A percentile compares a stretch with the other conserved stretches of the same genome.
phyloP scores from a whole-genome alignment of 1,140 invertebrate genomes.

The Polypedilum vanderplanki region DNA sequence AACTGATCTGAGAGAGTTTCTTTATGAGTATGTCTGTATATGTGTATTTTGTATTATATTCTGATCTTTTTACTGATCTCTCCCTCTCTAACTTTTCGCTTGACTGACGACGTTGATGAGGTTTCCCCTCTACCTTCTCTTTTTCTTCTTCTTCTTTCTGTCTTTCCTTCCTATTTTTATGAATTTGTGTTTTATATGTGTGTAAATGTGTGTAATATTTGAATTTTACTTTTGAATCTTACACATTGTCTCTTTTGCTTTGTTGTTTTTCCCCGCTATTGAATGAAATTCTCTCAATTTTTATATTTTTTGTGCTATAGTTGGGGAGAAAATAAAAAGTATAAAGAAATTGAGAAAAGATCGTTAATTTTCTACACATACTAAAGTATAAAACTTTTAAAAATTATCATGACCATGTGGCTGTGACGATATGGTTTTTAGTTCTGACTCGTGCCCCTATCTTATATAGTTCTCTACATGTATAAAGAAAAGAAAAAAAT shows the following conservation, averaged over 20 bases:
- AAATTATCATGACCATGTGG: conserved; percentile 17
- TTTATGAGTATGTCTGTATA: not conserved
- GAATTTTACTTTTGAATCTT: not conserved
- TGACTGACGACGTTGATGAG: conserved; percentile 8
- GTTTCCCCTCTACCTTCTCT: not conserved
- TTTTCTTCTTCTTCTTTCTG: not conserved
- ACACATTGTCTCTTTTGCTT: not conserved
- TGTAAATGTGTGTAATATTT: not conserved
- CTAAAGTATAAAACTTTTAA: not conserved
- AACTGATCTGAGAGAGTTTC: not conserved
- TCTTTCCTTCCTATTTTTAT: too few relatives aligned
- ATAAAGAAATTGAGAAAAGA: not conserved
- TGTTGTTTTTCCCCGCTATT: not conserved
- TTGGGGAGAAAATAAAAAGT: not conserved
- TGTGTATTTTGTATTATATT: not conserved
- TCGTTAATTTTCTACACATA: not conserved
- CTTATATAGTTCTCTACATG: not conserved
- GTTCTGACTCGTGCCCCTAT: conserved; percentile 23
- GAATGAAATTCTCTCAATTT: not conserved
- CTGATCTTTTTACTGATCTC: not conserved
- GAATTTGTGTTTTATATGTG: too few relatives aligned
- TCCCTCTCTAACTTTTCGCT: not conserved
- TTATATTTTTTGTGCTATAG: not conserved
- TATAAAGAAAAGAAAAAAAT: not conserved
- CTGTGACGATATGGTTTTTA: conserved; percentile 12